Evolutionary conservation across 2,888 invertebrate species (phyloP).

Genomic region (Pachycephus smyrnensis): DNA sequence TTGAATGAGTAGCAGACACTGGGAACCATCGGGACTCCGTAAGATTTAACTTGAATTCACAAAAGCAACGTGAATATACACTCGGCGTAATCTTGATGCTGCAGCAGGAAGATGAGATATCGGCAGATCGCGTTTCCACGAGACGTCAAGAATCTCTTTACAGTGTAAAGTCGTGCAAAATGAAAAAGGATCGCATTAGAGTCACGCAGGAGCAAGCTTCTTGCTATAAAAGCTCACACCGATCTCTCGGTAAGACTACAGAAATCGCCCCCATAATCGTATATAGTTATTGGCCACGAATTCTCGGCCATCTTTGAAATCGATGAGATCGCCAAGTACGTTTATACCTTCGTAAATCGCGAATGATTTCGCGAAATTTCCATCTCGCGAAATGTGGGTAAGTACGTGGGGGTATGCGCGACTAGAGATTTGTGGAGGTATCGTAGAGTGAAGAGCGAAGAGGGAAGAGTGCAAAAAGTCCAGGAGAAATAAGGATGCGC

Average conservation of each 20-base stretch:
- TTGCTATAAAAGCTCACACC: neutral
- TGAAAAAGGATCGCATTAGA: neutral
- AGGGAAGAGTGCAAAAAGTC: neutral
- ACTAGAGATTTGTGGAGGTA: neutral
- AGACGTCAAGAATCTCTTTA: neutral
- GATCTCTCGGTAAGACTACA: neutral
- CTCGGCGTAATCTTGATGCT: neutral
- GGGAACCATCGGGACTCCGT: neutral
- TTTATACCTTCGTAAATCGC: neutral
- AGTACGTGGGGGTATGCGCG: neutral
- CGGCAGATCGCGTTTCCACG: neutral
- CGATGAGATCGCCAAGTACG: neutral
- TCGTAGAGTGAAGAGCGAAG: neutral
- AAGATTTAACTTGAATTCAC: neutral
- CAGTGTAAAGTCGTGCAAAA: neutral
- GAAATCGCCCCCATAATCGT: neutral
- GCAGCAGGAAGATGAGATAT: neutral
- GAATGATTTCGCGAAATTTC: conserved; percentile 55
- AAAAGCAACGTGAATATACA: neutral
- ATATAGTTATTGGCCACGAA: neutral
- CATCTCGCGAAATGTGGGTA: conserved; percentile 42
- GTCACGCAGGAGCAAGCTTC: neutral
- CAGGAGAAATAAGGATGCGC: neutral
- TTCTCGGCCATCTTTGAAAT: neutral
- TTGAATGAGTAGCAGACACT: neutral